Percentiles rank a stretch among this genome's conserved stretches.
Conservation (phyloP, 35 echinoderm and acorn worm genomes). For the Heliocidaris erythrogramma region DNA sequence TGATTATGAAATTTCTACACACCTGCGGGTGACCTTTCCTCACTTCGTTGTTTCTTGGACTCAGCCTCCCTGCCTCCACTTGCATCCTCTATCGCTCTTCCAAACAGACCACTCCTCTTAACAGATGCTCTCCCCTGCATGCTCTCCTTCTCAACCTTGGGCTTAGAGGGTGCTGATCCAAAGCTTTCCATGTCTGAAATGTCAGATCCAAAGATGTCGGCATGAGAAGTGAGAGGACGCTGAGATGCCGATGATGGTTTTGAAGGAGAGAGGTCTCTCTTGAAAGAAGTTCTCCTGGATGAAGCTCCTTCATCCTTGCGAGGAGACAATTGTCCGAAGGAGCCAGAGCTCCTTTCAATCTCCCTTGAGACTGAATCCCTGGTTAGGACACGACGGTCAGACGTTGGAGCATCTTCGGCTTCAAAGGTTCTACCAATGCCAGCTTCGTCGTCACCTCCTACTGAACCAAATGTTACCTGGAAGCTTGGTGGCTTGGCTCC, state of each 20-base stretch:
- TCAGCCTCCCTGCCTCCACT: background rate
- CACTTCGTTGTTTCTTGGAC: constrained; percentile 16
- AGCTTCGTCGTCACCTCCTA: background rate
- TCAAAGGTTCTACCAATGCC: background rate
- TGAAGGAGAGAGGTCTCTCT: constrained; percentile 28
- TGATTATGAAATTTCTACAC: background rate
- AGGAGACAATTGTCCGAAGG: background rate
- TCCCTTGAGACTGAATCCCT: background rate
- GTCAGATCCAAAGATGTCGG: constrained; percentile 48
- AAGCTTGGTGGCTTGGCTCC: background rate
- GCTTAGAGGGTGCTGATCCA: constrained; percentile 36
- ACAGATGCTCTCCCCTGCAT: constrained; percentile 14
- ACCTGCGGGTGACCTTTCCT: background rate
- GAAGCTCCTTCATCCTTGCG: background rate
- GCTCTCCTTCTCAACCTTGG: constrained; percentile 31
- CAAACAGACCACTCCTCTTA: constrained; percentile 58
- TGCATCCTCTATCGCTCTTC: constrained; percentile 57
- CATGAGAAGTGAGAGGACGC: constrained; percentile 38
- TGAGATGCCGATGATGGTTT: background rate
- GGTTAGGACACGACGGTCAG: background rate
- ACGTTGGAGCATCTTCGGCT: background rate
- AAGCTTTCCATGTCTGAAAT: constrained; percentile 72
- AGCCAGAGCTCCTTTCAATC: background rate
- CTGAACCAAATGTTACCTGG: background rate
- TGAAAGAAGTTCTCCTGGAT: background rate